Evolutionary conservation across 2,113 vertebrate genomes (phyloP), one percentile per base, ranked within the genome.

Genomic region (Thamnophis sirtalis): DNA sequence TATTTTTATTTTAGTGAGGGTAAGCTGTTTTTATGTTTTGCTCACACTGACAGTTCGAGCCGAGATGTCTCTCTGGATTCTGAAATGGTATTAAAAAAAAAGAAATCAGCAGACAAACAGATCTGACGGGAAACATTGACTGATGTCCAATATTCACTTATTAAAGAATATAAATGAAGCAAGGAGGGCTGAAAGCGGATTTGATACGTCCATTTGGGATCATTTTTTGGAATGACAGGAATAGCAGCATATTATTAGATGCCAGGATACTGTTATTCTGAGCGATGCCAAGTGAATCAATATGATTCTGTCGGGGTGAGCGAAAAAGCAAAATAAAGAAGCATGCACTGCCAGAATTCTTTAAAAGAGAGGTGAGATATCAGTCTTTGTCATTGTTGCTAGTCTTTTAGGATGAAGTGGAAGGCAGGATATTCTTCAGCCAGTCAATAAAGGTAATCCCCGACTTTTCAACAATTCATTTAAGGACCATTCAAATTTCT

Each of bases 91-190:
- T 94, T 94, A 90, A 93, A 95, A 24, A 56, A 54, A 50, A 50
- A 50, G 17, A 95, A 92, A n/a, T n/a, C 94, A 92, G 93, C 93
- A 92, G 50, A 49, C 94, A 94, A 84, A 92, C 87, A 91, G 95
- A 95, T 94, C 92, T 95, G 94, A 94, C 96, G 94, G 91, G 93
- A 93, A 96, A 91, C 91, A 93, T 54, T 94, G 94, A 93, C 51
- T 87, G 93, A 95, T 96, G 93, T 93, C 84, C 4, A 26, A 60
- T 91, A 93, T 90, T 93, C 91, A 51, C 94, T 97, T 96, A 96
- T 96, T 96, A 96, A 96, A 96, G 92, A 95, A 95, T 95, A 97
- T 94, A 96, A 95, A 96, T 60, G 54, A 94, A 95, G 93, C 92
- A 93, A 94, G 94, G 94, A 93, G 92, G 85, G 93, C 87, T 94